Percentiles rank a stretch among this genome's conserved stretches.
These are phyloP conservation scores for Puma concolor DNA, from an alignment of 2,113 vertebrate species.

Conservation along the genomic window DNA sequence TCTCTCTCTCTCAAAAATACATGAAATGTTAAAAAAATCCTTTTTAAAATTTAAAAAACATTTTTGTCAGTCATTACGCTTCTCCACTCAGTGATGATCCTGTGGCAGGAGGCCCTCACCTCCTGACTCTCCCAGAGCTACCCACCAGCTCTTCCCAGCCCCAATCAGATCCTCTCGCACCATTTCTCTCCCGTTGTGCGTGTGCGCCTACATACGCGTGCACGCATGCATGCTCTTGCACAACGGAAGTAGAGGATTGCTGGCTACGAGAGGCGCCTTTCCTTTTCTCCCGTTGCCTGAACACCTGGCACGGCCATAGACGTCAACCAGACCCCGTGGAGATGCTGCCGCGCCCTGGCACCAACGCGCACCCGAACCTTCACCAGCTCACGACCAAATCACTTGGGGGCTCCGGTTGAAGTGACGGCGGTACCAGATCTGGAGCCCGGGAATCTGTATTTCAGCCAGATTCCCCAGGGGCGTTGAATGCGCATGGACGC, in stretches of 20 bases:
- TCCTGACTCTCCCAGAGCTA: background rate
- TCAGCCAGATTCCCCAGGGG: constrained; percentile 9
- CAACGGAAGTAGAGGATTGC: background rate
- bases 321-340: background rate
- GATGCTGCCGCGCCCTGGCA: background rate
- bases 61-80: background rate
- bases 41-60: background rate
- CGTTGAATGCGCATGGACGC: background rate
- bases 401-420: background rate
- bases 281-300: background rate
- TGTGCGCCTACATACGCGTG: fast-evolving
- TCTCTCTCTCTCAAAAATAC: too few species aligned
- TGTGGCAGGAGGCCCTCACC: background rate
- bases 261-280: background rate
- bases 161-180: background rate
- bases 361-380: background rate
- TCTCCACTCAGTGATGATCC: background rate
- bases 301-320: background rate
- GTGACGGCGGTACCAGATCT: background rate
- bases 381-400: background rate
- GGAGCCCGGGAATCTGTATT: background rate
- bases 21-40: too few species aligned
- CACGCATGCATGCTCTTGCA: background rate
- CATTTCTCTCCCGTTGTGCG: background rate
- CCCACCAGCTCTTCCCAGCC: background rate